A percentile compares a stretch with the other conserved stretches of the same genome.
phyloP scores from a whole-genome alignment of 2,113 vertebrate species.

The Catharus minimus region DNA sequence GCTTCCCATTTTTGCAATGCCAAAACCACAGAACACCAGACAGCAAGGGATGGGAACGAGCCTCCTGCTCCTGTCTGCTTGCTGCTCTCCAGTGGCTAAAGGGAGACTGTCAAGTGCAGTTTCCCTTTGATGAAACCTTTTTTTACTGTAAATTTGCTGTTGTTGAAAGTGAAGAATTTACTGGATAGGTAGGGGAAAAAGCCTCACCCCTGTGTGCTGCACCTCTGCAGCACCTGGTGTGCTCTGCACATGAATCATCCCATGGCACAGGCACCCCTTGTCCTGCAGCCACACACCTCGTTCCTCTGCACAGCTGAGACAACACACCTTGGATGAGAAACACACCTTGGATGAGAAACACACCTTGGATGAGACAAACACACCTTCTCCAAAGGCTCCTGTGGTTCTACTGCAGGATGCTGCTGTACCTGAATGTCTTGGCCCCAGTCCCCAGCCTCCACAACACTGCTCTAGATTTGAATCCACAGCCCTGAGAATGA shows the following conservation, averaged over 20 bases:
- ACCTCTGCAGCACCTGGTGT: background rate
- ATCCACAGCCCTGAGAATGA: background rate
- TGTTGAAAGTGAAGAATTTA: background rate
- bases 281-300: background rate
- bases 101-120: background rate
- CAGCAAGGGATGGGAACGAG: background rate
- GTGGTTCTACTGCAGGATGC: background rate
- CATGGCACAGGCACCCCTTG: rapidly evolving
- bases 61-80: background rate
- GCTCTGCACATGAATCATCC: background rate
- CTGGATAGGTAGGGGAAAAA: background rate
- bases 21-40: conserved; percentile 31
- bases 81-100: conserved; percentile 32
- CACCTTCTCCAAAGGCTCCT: background rate
- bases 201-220: background rate
- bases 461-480: background rate
- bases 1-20: conserved; percentile 54
- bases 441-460: background rate
- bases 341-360: background rate
- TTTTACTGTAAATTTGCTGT: background rate
- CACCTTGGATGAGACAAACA: background rate
- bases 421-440: background rate
- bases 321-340: background rate
- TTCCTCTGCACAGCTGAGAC: background rate
- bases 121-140: background rate